These are phyloP conservation scores for Anniella stebbinsi DNA, from an alignment of 2,797 vertebrate genomes.

Conservation along the genomic window DNA sequence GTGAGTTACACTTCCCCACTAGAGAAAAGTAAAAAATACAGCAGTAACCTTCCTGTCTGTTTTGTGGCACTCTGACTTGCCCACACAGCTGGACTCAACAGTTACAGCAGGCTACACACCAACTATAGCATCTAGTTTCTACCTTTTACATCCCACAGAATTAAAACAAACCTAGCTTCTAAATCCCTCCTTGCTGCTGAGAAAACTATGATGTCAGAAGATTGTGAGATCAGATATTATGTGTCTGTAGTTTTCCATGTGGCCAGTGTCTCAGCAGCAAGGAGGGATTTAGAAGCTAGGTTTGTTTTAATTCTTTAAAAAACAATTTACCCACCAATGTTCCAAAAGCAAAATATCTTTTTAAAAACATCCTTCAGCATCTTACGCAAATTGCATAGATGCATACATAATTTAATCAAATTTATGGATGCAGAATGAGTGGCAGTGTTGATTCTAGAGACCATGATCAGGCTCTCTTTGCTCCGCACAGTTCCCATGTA, in stretches of 20 bases:
- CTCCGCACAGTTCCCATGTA: not conserved
- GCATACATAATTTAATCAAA: not conserved
- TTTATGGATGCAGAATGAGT: not conserved
- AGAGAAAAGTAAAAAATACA: not conserved
- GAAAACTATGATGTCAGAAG: not conserved
- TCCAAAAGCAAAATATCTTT: not conserved
- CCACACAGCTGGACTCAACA: not conserved
- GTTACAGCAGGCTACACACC: not conserved
- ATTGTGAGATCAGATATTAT: slow-evolving; percentile 1
- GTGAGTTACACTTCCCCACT: not conserved
- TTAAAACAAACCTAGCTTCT: not conserved
- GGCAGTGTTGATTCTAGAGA: not conserved
- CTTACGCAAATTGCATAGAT: slow-evolving; percentile 4
- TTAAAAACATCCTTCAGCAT: not conserved
- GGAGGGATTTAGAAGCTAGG: not conserved
- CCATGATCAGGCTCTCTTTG: not conserved
- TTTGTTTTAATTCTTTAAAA: not conserved
- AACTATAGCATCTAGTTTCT: not conserved
- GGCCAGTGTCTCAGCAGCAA: not conserved
- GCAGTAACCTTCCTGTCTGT: not conserved
- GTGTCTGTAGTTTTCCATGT: not conserved
- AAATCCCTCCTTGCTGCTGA: not conserved
- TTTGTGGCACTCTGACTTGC: not conserved
- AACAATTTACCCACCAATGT: not conserved
- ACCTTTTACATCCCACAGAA: not conserved